Base-by-base conservation (phyloP, 2,113 vertebrate genomes). In the Archocentrus centrarchus region DNA sequence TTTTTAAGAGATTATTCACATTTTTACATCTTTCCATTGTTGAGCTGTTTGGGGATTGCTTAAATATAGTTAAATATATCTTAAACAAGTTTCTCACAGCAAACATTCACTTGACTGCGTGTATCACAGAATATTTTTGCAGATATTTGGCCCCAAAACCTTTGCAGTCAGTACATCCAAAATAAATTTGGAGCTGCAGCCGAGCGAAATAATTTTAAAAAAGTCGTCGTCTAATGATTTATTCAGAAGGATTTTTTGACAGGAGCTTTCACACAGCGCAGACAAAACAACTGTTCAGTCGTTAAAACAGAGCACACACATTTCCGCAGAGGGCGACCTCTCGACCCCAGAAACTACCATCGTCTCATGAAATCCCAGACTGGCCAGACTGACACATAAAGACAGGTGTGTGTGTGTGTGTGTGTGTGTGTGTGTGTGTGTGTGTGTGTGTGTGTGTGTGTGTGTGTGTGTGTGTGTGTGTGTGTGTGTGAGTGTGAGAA, bases 241-340 rank as follows among this genome's bases (percentile, higher is more conserved):
- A 88, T 79, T 92, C 63, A 75, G 85, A 78, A 27, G 77, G 87
- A 60, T 30, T 80, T 77, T 57, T 57, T 35, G 30, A 84, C 47
- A 18, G 20, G 7, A 78, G 60, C 75, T 83, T 85, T 83, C 81
- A 76, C 59, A 55, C 30, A 76, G 18, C 1, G 24, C 83, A 87
- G 90, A 89, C 88, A 86, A 83, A 90, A 93, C 90, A 92, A 92
- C 88, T 90, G 86, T 73, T 87, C 66, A n/a, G 88, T 75, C 32
- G 6, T 70, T 81, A 87, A 86, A 89, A 86, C 24, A 32, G 37
- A 70, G 32, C 20, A 27, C 17, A 4, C 24, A 50, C 47, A 70
- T 83, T 85, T 88, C 70, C 85, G 68, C 79, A n/a, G 47, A 57
- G 63, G 30, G 47, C 68, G 59, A 88, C 91, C 86, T 85, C 70